A percentile compares a stretch with the other conserved stretches of the same genome.
These are phyloP conservation scores for Platysteira castanea DNA, from an alignment of 2,113 vertebrate genomes.

Conservation along the genomic window DNA sequence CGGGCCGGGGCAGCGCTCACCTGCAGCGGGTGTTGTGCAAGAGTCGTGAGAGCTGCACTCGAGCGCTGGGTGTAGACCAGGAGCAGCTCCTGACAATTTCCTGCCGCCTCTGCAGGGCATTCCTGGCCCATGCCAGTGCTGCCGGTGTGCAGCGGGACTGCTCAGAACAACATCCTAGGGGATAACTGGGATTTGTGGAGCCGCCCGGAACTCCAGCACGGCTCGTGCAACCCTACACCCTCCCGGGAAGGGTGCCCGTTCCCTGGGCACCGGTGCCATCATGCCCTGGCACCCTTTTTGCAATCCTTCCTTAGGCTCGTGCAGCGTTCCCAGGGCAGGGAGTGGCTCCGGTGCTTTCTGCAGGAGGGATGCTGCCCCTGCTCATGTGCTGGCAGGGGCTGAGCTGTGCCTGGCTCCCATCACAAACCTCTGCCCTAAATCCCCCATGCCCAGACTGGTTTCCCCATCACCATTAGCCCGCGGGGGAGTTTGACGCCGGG, in stretches of 20 bases:
- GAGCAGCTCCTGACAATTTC: background rate
- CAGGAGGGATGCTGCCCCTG: fast-evolving
- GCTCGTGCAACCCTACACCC: background rate
- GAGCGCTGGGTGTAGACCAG: fast-evolving
- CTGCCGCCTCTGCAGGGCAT: background rate
- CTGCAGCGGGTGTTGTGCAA: background rate
- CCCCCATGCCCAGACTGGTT: fast-evolving
- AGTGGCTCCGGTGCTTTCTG: fast-evolving
- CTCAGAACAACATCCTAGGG: fast-evolving
- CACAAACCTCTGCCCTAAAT: background rate
- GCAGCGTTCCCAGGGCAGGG: background rate
- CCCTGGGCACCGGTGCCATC: fast-evolving
- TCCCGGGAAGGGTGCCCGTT: background rate
- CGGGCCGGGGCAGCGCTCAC: fast-evolving
- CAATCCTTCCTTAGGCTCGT: background rate
- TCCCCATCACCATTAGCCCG: background rate
- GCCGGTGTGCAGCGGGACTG: fast-evolving
- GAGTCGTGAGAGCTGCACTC: background rate
- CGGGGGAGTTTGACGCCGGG: fast-evolving
- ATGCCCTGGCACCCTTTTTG: background rate
- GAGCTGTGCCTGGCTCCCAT: background rate
- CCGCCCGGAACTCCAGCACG: background rate
- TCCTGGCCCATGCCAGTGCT: fast-evolving
- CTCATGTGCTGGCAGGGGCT: background rate
- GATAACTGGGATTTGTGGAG: fast-evolving